These are phyloP conservation scores for Centropristis striata DNA, from an alignment of 2,113 vertebrate genomes.

Conservation along the genomic window DNA sequence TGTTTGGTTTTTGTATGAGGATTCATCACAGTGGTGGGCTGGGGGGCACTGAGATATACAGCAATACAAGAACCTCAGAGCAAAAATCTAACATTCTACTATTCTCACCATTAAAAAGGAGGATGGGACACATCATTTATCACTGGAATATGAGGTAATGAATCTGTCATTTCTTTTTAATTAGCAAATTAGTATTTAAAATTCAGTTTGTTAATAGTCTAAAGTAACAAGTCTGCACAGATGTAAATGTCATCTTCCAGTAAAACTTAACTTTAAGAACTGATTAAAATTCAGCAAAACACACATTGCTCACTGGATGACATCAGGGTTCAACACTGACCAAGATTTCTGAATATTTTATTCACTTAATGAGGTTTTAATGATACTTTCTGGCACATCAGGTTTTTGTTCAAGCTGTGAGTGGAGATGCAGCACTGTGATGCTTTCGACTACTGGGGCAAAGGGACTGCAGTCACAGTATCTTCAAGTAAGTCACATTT, in stretches of 20 bases:
- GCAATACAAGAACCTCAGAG: slow-evolving; percentile 16
- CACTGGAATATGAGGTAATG: neutral
- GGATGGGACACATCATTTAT: neutral
- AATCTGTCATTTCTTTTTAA: neutral
- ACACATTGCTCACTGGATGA: neutral
- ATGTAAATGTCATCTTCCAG: neutral
- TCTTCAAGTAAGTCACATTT: slow-evolving; percentile 48
- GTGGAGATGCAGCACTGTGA: slow-evolving; percentile 46
- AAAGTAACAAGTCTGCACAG: neutral
- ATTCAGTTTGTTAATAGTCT: neutral
- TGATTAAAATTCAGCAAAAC: neutral
- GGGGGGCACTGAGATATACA: neutral
- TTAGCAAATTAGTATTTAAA: neutral
- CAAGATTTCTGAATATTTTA: neutral
- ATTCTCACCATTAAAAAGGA: neutral
- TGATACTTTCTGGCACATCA: neutral
- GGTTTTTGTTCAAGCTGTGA: slow-evolving; percentile 44
- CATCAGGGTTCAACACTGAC: neutral
- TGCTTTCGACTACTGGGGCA: slow-evolving; percentile 33
- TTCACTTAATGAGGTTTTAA: neutral
- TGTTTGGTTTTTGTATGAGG: slow-evolving; percentile 24
- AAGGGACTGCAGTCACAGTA: slow-evolving; percentile 38
- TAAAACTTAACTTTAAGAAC: neutral
- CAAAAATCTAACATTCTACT: neutral
- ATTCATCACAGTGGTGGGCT: neutral